These are phyloP conservation scores for Raillietiella orientalis DNA, from an alignment of 2,888 invertebrate species.

Conservation along the genomic window DNA sequence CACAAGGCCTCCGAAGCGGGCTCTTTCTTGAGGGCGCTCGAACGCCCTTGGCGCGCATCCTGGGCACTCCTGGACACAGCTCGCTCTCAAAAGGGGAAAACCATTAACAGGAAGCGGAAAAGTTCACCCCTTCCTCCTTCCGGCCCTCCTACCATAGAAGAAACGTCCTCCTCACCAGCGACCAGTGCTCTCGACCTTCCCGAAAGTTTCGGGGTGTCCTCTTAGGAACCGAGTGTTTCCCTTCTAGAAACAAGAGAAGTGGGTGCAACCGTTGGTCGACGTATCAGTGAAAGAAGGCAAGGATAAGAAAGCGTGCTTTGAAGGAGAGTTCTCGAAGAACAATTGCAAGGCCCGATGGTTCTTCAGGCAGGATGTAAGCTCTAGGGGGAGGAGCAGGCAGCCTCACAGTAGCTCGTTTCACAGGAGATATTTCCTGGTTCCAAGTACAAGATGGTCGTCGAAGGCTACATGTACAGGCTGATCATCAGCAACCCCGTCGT, in stretches of 20 bases:
- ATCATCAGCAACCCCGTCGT: slow-evolving; percentile 67
- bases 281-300: slow-evolving; percentile 79
- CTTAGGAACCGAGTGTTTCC: no score
- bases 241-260: slow-evolving; percentile 79
- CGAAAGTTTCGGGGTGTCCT: no score
- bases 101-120: no score
- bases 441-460: slow-evolving; percentile 80
- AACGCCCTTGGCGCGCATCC: no score
- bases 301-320: slow-evolving; percentile 75
- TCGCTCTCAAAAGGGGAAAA: no score
- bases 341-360: slow-evolving; percentile 76
- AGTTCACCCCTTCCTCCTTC: no score
- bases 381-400: no score
- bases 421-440: slow-evolving; percentile 83
- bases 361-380: slow-evolving; percentile 64
- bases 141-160: no score
- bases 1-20: no score
- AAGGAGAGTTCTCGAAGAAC: slow-evolving; percentile 84
- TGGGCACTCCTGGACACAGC: no score
- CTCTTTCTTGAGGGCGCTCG: no score
- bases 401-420: slow-evolving; percentile 14
- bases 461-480: slow-evolving; percentile 63
- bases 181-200: slow-evolving; percentile 5
- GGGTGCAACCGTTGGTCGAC: slow-evolving; percentile 77
- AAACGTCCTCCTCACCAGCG: no score